A percentile compares a stretch with the other conserved stretches of the same genome.
Evolutionary conservation across 2,113 vertebrate genomes (phyloP).

Genomic region (Petrocephalus microphthalmus): DNA sequence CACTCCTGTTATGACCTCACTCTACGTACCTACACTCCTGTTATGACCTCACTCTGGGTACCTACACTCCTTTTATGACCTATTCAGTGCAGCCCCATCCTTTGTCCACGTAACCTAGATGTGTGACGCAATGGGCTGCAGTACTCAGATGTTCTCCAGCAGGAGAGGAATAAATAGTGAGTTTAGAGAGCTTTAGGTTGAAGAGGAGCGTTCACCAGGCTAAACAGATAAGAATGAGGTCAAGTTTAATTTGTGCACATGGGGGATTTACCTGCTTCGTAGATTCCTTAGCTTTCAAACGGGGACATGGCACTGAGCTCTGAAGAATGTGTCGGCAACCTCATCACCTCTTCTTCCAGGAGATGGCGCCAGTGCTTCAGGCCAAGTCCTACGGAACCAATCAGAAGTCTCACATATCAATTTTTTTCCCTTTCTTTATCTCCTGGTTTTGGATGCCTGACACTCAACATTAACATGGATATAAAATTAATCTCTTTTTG

Average conservation of each 20-base stretch:
- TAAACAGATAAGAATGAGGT: background rate
- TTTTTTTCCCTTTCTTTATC: constrained; percentile 7
- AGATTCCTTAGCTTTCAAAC: background rate
- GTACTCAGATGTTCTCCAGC: background rate
- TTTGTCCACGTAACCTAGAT: background rate
- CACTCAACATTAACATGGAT: constrained; percentile 62
- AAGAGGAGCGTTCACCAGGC: background rate
- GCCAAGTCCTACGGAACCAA: background rate
- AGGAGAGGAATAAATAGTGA: background rate
- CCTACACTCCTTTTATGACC: background rate
- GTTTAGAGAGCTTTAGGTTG: background rate
- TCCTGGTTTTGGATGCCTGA: constrained; percentile 55
- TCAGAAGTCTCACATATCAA: background rate
- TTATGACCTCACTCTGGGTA: background rate
- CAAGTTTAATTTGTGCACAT: background rate
- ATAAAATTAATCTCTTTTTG: constrained; percentile 69
- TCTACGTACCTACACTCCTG: background rate
- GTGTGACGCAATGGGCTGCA: background rate
- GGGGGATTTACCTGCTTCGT: background rate
- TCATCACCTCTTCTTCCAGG: constrained; percentile 31
- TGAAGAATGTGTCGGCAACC: background rate
- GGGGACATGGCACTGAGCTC: background rate
- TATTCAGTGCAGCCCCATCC: background rate
- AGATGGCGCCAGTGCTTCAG: constrained; percentile 51
- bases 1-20: no score